Evolutionary conservation across 2,113 vertebrate genomes (phyloP), one percentile per base, ranked within the genome.

Genomic region (Anarhynchus alexandrinus): DNA sequence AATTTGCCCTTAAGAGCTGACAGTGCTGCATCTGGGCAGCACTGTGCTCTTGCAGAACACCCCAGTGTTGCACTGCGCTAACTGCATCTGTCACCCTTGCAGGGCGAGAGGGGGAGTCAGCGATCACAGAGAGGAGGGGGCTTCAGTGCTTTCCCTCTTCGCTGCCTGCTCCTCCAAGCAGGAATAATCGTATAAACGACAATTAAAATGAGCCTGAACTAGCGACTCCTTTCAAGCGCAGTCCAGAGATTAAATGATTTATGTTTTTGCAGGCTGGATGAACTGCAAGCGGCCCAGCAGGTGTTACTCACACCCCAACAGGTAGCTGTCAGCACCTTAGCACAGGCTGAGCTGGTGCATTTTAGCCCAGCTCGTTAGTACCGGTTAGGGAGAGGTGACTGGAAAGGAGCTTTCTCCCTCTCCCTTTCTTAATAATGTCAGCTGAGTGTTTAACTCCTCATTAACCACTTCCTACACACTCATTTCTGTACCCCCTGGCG

Each of bases 51-150:
- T 59, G 34, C 27, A 55, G 51, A 69, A 52, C 36, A 74, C 17
- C 32, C 40, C 2, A 3, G 13, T 26, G n/a, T 66, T 81, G 12
- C 32, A 22, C 18, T 23, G 32, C 17, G 8, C 17, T 62, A 51
- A 36, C 26, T 67, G 52, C 27, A 22, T 65, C 54, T 19, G 17
- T 51, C 38, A 42, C 36, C 8, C 30, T 42, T 23, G 29, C 4
- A 23, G 19, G 52, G 12, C 30, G n/a, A 23, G 45, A 47, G 45
- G 17, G 13, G 38, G 21, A 34, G 52, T 19, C 77, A 54, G 26
- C 1, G 1, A 11, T 47, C 51, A 54, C 1, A 0, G 43, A 58
- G 6, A 29, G 14, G 8, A 52, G 27, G 17, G 15, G 6, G 2
- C 12, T 73, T 66, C n/a, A 58, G 43, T 18, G 36, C 42, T 54